Base-by-base conservation (phyloP, 2,113 vertebrate species). In the Eulemur macaco region DNA sequence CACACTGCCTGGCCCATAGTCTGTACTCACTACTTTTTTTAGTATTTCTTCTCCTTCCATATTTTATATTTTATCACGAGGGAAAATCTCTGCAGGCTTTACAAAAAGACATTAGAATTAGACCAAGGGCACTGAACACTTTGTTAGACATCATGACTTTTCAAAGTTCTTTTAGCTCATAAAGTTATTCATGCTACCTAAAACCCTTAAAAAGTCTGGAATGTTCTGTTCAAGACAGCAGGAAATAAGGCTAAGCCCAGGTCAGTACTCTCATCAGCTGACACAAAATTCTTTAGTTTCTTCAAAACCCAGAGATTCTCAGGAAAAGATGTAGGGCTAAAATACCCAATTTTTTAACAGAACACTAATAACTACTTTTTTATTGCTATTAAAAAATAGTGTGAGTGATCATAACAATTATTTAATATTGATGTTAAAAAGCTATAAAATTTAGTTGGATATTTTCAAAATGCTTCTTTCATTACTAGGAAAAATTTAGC, bases 391-490 rank as follows among this genome's bases (percentile, higher is more conserved):
- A 2, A 29, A 89, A 88, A 29, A 84, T 4, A 82, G 8, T 74
- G 50, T 66, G 17, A 45, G 34, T 94, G 37, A 90, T 37, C 13
- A 60, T 90, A 90, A 90, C 23, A 73, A 88, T 85, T 85, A 90
- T 66, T 91, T 89, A 94, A 37, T 89, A 82, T 56, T 69, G 81
- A 15, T 45, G 23, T 27, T 39, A 66, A 92, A 95, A 54, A 56
- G n/a, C 64, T 78, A 39, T 23, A 91, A 82, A 78, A 74, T 76
- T 58, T 69, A 39, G 34, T 60, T 21, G 15, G 2, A 37, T 60
- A 92, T 56, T 94, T 96, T 81, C 45, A 81, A 86, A 90, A 89
- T 58, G 21, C 34, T 89, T 92, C n/a, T 87, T 82, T 95, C 17
- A 39, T 42, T 89, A 89, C 5, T 58, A 73, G 42, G 18, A 82